phyloP scores from a whole-genome alignment of 2,113 vertebrate species.

The Serilophus lunatus region DNA sequence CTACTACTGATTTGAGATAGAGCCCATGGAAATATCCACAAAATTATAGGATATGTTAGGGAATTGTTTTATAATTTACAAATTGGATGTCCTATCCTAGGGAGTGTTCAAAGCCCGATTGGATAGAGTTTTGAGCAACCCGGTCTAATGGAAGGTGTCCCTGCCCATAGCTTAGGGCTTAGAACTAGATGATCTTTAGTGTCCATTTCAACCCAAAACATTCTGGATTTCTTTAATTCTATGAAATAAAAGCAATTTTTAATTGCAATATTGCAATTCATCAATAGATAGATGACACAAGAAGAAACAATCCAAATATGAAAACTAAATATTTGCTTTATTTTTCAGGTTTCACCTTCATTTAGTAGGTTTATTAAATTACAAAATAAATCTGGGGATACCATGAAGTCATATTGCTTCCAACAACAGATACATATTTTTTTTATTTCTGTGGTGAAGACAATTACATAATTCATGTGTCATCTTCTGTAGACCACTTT shows the following conservation, averaged over 20 bases:
- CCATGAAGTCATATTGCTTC: not conserved
- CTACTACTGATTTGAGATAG: not conserved
- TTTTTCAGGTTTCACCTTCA: not conserved
- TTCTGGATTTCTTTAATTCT: not conserved
- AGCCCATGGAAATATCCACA: not conserved
- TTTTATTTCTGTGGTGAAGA: not conserved
- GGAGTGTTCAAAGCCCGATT: not conserved
- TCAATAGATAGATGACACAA: not conserved
- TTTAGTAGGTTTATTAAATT: not conserved
- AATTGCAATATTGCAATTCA: not conserved
- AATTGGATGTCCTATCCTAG: not conserved
- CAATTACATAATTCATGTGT: not conserved
- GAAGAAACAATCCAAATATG: not conserved
- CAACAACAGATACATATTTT: rapidly evolving
- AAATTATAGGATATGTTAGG: not conserved
- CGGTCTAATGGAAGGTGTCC: not conserved
- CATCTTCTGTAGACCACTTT: rapidly evolving
- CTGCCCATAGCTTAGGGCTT: rapidly evolving
- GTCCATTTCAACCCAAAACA: not conserved
- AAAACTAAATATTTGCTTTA: not conserved
- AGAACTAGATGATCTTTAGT: not conserved
- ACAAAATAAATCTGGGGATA: not conserved
- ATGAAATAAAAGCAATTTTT: not conserved
- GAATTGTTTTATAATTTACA: not conserved
- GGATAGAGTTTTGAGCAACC: not conserved